Evolutionary conservation across 2,888 invertebrate species (phyloP).

Genomic region (Volucella zonaria): DNA sequence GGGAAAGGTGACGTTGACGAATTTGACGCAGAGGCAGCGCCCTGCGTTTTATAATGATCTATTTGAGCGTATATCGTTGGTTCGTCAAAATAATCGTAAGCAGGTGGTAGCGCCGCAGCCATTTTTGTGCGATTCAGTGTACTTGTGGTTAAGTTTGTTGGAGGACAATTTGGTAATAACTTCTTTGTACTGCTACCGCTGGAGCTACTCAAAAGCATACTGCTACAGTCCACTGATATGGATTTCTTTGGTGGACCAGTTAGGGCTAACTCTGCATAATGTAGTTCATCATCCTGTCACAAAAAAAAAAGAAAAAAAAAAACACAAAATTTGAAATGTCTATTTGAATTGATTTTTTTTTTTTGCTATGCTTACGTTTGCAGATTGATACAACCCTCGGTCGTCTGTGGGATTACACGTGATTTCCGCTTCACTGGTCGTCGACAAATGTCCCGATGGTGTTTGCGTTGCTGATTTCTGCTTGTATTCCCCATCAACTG

Average conservation of each 20-base stretch:
- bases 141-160: slow-evolving; percentile 76
- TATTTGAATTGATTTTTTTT: slow-evolving; percentile 16
- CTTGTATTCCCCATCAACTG: slow-evolving; percentile 88
- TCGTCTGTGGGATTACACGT: slow-evolving; percentile 80
- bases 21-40: slow-evolving; percentile 75
- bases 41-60: slow-evolving; percentile 86
- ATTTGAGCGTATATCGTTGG: slow-evolving; percentile 90
- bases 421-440: slow-evolving; percentile 82
- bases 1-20: slow-evolving; percentile 82
- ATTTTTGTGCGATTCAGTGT: slow-evolving; percentile 80
- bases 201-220: slow-evolving; percentile 75
- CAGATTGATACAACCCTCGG: slow-evolving; percentile 79
- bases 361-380: slow-evolving; percentile 77
- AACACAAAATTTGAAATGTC: background rate
- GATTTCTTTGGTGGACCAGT: slow-evolving; percentile 77
- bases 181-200: slow-evolving; percentile 79
- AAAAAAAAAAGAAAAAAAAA: background rate
- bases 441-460: slow-evolving; percentile 84
- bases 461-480: slow-evolving; percentile 88
- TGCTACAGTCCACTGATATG: slow-evolving; percentile 77
- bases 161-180: slow-evolving; percentile 79
- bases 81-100: slow-evolving; percentile 84
- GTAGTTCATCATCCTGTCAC: slow-evolving; percentile 81
- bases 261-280: slow-evolving; percentile 82
- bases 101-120: slow-evolving; percentile 78